phyloP scores from a whole-genome alignment of 2,797 vertebrate species.

The Phrynocephalus forsythii region DNA sequence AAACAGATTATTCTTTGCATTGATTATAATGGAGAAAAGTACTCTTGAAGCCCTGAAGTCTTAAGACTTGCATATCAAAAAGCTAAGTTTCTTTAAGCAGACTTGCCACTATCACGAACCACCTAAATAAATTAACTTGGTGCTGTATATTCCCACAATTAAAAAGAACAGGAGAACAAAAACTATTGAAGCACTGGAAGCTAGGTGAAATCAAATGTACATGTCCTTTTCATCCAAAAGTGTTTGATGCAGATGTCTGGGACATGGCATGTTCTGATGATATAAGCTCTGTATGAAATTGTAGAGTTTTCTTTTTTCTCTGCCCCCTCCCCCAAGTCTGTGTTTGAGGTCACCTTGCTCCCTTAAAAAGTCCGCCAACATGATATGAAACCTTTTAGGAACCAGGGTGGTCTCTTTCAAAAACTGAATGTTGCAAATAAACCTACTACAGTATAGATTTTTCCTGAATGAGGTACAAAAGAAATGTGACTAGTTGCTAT shows the following conservation, averaged over 20 bases:
- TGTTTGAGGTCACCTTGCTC: neutral
- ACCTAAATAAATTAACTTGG: neutral
- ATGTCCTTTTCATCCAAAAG: neutral
- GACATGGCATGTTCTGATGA: neutral
- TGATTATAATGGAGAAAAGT: neutral
- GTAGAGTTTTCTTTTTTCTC: neutral
- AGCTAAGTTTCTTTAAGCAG: neutral
- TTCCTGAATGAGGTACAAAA: conserved; percentile 17
- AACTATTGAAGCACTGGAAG: neutral
- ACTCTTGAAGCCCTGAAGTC: neutral
- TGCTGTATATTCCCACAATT: neutral
- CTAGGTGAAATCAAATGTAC: neutral
- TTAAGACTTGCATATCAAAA: neutral
- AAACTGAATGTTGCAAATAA: conserved; percentile 11
- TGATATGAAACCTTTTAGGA: conserved; percentile 2
- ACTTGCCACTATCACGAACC: neutral
- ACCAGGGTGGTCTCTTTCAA: neutral
- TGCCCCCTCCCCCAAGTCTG: neutral
- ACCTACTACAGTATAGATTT: conserved; percentile 3
- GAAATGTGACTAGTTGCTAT: conserved; percentile 18
- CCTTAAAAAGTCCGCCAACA: neutral
- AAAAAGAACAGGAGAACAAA: neutral
- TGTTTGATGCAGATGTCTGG: neutral
- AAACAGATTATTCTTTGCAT: neutral
- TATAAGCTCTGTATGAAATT: neutral